A percentile compares a stretch with the other conserved stretches of the same genome.
phyloP scores from a whole-genome alignment of 2,113 vertebrate genomes.

The Heterotis niloticus region DNA sequence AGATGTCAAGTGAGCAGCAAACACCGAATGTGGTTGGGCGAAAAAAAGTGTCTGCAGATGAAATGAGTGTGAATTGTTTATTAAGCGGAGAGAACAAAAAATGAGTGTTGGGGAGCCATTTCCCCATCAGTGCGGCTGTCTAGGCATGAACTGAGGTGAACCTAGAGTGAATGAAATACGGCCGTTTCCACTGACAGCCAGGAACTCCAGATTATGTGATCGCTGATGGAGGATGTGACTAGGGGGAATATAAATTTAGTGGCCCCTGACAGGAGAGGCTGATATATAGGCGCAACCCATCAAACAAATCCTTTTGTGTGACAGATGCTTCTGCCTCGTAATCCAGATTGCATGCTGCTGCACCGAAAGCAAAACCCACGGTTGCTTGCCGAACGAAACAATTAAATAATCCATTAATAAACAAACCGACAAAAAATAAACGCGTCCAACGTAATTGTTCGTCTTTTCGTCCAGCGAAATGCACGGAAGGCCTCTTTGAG shows the following conservation, averaged over 20 bases:
- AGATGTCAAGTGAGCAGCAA: too few species aligned
- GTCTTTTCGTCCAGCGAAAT: background rate
- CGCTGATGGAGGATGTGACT: constrained; percentile 47
- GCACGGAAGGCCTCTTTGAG: background rate
- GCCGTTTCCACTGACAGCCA: constrained; percentile 37
- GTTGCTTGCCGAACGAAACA: background rate
- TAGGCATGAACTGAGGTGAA: constrained; percentile 30
- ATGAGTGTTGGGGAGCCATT: background rate
- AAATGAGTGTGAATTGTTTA: too few species aligned
- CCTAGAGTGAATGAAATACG: constrained; percentile 44
- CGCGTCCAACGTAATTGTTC: background rate
- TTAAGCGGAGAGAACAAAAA: background rate
- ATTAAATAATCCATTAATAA: background rate
- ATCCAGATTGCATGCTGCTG: constrained; percentile 37
- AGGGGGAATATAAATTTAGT: constrained; percentile 45
- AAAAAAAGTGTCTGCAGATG: too few species aligned
- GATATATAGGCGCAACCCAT: constrained; percentile 43
- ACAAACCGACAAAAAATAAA: background rate
- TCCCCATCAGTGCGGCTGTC: too few species aligned
- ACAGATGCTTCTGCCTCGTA: constrained; percentile 46
- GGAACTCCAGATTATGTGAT: constrained; percentile 44
- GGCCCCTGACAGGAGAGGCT: constrained; percentile 45
- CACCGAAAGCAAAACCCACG: too few species aligned
- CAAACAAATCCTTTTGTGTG: constrained; percentile 53
- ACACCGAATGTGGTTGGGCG: too few species aligned